A percentile compares a stretch with the other conserved stretches of the same genome.
Conservation (phyloP, 2,113 vertebrate genomes). For the Menidia beryllina region DNA sequence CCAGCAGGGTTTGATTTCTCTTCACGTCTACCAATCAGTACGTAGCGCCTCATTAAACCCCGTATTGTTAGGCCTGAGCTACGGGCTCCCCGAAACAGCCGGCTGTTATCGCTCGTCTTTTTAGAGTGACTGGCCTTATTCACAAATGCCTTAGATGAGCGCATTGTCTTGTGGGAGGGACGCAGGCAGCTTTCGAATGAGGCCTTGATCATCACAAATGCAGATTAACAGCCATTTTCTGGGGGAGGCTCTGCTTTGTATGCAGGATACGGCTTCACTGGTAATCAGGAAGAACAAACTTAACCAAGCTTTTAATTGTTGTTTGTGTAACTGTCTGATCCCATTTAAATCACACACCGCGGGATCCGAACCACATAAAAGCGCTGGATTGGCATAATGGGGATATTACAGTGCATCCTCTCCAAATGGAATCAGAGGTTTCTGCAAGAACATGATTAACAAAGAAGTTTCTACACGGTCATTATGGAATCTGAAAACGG, state of each 20-base stretch:
- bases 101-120: constrained; percentile 60
- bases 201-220: constrained; percentile 69
- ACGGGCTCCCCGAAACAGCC: constrained; percentile 30
- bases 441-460: constrained; percentile 36
- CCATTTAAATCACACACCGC: constrained; percentile 62
- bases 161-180: constrained; percentile 50
- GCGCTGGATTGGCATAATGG: constrained; percentile 54
- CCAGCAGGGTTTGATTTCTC: constrained; percentile 43
- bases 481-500: constrained; percentile 33
- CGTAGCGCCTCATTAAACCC: constrained; percentile 58
- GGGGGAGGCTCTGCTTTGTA: constrained; percentile 66
- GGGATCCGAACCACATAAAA: constrained; percentile 55
- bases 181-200: constrained; percentile 36
- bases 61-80: constrained; percentile 51
- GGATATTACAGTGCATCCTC: constrained; percentile 43
- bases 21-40: constrained; percentile 60
- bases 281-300: constrained; percentile 81
- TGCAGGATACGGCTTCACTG: constrained; percentile 57
- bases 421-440: constrained; percentile 51
- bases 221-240: constrained; percentile 61
- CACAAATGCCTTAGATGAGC: constrained; percentile 44
- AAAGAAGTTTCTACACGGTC: constrained; percentile 49
- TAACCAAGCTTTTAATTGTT: constrained; percentile 84
- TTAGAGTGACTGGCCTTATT: constrained; percentile 55
- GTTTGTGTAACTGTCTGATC: constrained; percentile 79